Base-by-base conservation (phyloP, 2,888 invertebrate genomes). In the Dichetophora obliterata region DNA sequence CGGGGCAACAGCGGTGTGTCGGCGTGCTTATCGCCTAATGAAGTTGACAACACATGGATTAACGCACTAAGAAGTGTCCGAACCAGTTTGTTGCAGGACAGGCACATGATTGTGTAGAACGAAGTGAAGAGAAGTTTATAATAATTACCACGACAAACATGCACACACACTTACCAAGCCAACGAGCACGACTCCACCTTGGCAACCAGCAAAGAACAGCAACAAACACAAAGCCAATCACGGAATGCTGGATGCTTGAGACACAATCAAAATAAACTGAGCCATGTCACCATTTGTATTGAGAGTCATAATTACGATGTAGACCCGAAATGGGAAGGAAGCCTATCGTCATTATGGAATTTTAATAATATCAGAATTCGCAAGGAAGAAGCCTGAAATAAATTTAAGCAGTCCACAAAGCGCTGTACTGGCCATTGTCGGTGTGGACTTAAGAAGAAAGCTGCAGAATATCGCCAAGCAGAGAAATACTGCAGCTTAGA, bases 41-140 rank as follows among this genome's bases (percentile, higher is more conserved):
- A 88, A 88, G 88, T 89, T 89, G 88, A 88, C 89, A 89, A 89
- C 88, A 88, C 88, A 86, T 87, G 85, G 89, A 88, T 88, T 89
- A 88, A 87, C 89, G 88, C 88, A 88, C 86, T 88, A 66, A 52
- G 74, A 65, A 34, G 74, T 74, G 74, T 37, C 52, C 74, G 74
- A 74, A 74, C 65, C 74, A 34, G 66, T 65, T 74, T 74, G 63
- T 34, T 57, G 50, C 80, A 78, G 78, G 77, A 77, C 79, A 80
- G 75, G 77, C 80, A n/a, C n/a, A 78, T 78, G 66, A 65, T 22
- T 27, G 72, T 57, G 50, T 52, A 48, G 74, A 27, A 52, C 22
- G 34, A 63, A 43, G 74, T 34, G 52, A 31, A 74, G 50, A 50
- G 74, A 74, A 65, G 37, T 34, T 52, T n/a, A 24, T 63, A 63